A percentile compares a stretch with the other conserved stretches of the same genome.
phyloP scores from a whole-genome alignment of 1,140 invertebrate species.

The Halyomorpha halys region DNA sequence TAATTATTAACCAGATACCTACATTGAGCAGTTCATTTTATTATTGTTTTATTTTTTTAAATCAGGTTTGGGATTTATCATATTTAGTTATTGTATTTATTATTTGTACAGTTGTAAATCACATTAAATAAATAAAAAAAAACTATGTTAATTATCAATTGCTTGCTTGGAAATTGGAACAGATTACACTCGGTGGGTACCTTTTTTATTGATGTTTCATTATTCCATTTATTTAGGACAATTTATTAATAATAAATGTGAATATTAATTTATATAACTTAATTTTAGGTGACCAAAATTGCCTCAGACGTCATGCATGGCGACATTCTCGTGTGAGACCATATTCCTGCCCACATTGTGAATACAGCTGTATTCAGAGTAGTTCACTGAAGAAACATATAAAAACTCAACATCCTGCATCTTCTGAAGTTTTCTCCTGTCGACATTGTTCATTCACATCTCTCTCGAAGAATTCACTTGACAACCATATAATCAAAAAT shows the following conservation, averaged over 20 bases:
- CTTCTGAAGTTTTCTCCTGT: constrained; percentile 22
- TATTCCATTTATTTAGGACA: neutral
- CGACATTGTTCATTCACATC: constrained; percentile 24
- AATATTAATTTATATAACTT: neutral
- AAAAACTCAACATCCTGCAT: constrained; percentile 39
- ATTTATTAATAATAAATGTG: neutral
- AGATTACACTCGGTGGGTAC: neutral
- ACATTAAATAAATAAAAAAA: too few species aligned
- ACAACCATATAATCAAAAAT: constrained; percentile 17
- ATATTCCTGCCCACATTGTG: constrained; percentile 30
- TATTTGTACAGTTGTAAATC: too few species aligned
- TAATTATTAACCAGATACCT: too few species aligned
- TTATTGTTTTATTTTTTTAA: too few species aligned
- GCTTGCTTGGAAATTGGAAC: neutral
- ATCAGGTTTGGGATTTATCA: too few species aligned
- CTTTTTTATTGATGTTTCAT: neutral
- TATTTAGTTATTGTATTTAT: too few species aligned
- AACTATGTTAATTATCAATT: too few species aligned
- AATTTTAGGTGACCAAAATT: constrained; percentile 55
- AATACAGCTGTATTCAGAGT: constrained; percentile 55
- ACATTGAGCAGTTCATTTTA: too few species aligned
- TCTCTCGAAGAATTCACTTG: constrained; percentile 20
- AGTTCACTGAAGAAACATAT: constrained; percentile 50
- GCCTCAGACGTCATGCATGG: constrained; percentile 64
- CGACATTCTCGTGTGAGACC: constrained; percentile 33